Evolutionary conservation across 1,140 invertebrate species (phyloP).

Genomic region (Trichomalopsis sarcophagae): DNA sequence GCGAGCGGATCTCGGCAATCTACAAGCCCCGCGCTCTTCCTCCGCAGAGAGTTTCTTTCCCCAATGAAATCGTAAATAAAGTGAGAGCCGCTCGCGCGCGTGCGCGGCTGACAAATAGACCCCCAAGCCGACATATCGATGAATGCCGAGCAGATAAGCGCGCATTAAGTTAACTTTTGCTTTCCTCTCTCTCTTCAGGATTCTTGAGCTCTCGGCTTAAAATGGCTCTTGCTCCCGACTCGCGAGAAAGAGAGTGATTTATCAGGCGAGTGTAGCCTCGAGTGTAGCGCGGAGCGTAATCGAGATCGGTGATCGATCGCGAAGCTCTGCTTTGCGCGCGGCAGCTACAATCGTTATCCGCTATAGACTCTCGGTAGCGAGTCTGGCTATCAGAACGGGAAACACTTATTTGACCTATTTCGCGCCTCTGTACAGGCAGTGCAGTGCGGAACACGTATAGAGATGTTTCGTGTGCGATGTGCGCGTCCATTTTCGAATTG

Average conservation of each 20-base stretch:
- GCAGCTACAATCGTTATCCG: slow-evolving; percentile 36
- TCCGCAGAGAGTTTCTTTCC: not conserved
- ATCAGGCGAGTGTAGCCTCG: slow-evolving; percentile 4
- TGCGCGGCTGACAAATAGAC: slow-evolving; percentile 30
- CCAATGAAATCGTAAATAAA: slow-evolving; percentile 42
- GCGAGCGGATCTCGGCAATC: too few relatives aligned
- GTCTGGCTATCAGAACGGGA: slow-evolving; percentile 15
- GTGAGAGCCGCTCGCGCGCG: not conserved
- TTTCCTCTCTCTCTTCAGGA: not conserved
- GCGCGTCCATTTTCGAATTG: not conserved
- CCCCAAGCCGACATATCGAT: slow-evolving; percentile 6
- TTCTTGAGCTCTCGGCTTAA: not conserved
- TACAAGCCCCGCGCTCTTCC: not conserved
- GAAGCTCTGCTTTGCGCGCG: slow-evolving; percentile 20
- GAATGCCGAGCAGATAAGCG: slow-evolving; percentile 36
- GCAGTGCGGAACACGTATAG: not conserved
- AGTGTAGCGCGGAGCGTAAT: slow-evolving; percentile 47
- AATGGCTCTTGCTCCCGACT: not conserved
- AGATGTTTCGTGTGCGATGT: too few relatives aligned
- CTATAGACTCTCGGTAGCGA: not conserved
- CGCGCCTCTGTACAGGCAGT: not conserved
- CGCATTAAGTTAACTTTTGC: slow-evolving; percentile 15
- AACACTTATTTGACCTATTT: slow-evolving; percentile 34
- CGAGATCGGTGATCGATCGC: slow-evolving; percentile 62
- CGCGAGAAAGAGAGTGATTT: slow-evolving; percentile 35